Evolutionary conservation across 2,113 vertebrate species (phyloP), one percentile per base, ranked within the genome.

Genomic region (Lanius collurio): DNA sequence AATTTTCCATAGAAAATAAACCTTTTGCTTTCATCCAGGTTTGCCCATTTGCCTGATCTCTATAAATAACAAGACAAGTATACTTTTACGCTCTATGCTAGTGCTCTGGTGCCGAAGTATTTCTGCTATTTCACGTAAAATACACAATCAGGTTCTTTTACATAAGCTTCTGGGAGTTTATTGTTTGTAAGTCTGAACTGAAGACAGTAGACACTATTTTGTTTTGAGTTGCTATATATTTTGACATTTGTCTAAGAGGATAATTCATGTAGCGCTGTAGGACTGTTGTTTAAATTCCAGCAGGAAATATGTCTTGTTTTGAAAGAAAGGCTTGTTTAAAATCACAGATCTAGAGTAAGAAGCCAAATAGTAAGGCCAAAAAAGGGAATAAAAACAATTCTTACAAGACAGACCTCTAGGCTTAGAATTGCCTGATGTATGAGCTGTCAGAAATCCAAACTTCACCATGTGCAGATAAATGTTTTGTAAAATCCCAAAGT

Each of bases 241-340:
- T 94, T 88, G 56, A 81, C 50, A 53, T 94, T 97, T 89, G 57
- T 90, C 81, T 95, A 76, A 85, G 28, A 37, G 23, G 39, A 91
- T 83, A 96, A 83, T 93, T 96, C 68, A 75, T 65, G 69, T 80
- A 89, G 60, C 0, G 1, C 64, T 83, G 47, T 49, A 86, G 28
- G 39, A 87, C 83, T 75, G 71, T 91, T 95, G 90, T 95, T 96
- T 97, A 70, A 95, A 96, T 96, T 97, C 95, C 90, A 94, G 52
- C 44, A 95, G 60, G 71, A 96, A 94, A 95, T 93, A 95, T 89
- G 44, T 87, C 92, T 90, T 96, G 79, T 96, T 96, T 95, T 92
- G 92, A 95, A 96, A 95, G 88, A 94, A 95, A 83, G 52, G 3
- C 76, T 96, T 92, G 56, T 92, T 96, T 95, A 94, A 96, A 94